These are phyloP conservation scores for Micoletzkya japonica DNA, from an alignment of 2,888 invertebrate genomes.

Conservation along the genomic window DNA sequence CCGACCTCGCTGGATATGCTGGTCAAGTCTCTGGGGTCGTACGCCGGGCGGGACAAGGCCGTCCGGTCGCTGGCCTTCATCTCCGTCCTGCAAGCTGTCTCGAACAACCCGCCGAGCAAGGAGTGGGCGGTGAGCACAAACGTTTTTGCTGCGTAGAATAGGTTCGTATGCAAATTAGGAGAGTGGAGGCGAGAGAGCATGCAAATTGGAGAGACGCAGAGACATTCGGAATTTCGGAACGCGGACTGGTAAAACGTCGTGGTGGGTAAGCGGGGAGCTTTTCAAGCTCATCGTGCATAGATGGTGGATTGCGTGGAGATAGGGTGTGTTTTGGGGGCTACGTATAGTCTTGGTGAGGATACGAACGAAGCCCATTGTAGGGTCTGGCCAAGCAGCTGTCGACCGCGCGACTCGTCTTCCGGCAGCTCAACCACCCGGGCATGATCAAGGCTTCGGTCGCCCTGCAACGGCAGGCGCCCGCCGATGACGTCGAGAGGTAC, in stretches of 20 bases:
- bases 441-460: constrained; percentile 47
- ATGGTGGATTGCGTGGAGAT: too few relatives aligned
- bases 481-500: constrained; percentile 18
- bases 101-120: constrained; percentile 8
- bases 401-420: constrained; percentile 28
- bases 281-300: too few relatives aligned
- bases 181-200: too few relatives aligned
- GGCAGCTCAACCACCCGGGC: constrained; percentile 54
- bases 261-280: too few relatives aligned
- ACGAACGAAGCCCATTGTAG: too few relatives aligned
- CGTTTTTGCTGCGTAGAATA: too few relatives aligned
- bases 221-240: too few relatives aligned
- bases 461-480: constrained; percentile 24
- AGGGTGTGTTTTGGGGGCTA: too few relatives aligned
- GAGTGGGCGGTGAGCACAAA: constrained; percentile 26
- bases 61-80: constrained; percentile 47
- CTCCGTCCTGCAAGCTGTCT: constrained; percentile 36
- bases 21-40: constrained; percentile 36
- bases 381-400: constrained; percentile 28
- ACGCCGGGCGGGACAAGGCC: constrained; percentile 49
- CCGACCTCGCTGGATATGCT: constrained; percentile 34
- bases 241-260: too few relatives aligned
- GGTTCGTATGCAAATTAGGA: too few relatives aligned
- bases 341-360: too few relatives aligned
- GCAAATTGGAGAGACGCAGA: too few relatives aligned